Conservation (phyloP, 2,113 vertebrate genomes). For the Taurulus bubalis region DNA sequence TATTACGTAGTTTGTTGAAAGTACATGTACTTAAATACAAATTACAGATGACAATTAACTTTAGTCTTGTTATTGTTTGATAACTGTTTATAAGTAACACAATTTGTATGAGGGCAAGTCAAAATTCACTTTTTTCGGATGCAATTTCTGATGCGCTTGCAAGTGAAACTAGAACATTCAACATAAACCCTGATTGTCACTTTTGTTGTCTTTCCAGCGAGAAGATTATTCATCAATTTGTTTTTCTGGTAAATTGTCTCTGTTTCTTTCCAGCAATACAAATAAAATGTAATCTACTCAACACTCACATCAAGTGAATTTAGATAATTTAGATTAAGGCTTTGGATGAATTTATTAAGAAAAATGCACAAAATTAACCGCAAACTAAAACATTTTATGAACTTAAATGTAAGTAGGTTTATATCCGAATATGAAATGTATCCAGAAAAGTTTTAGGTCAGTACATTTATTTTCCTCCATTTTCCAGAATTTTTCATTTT, state of each 20-base stretch:
- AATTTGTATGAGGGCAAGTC: too few relatives aligned
- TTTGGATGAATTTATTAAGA: not conserved
- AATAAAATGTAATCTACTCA: constrained; percentile 3
- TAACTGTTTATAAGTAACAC: too few relatives aligned
- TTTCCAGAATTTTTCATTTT: not conserved
- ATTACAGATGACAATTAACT: too few relatives aligned
- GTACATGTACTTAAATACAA: too few relatives aligned
- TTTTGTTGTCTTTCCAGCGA: too few relatives aligned
- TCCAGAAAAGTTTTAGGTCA: not conserved
- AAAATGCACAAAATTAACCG: not conserved
- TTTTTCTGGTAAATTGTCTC: too few relatives aligned
- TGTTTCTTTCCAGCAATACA: not conserved
- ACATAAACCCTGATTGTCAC: too few relatives aligned
- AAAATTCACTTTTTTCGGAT: too few relatives aligned
- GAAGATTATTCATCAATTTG: not conserved
- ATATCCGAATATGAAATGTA: not conserved
- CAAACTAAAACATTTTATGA: not conserved
- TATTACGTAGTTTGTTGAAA: too few relatives aligned
- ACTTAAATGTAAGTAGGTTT: not conserved
- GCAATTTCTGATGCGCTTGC: too few relatives aligned
- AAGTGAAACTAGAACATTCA: too few relatives aligned
- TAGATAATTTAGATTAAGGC: not conserved
- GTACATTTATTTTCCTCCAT: not conserved
- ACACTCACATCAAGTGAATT: not conserved
- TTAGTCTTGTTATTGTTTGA: too few relatives aligned